A percentile compares a stretch with the other conserved stretches of the same genome.
Evolutionary conservation across 2,888 invertebrate species (phyloP).

Genomic region (Iphiclides podalirius): DNA sequence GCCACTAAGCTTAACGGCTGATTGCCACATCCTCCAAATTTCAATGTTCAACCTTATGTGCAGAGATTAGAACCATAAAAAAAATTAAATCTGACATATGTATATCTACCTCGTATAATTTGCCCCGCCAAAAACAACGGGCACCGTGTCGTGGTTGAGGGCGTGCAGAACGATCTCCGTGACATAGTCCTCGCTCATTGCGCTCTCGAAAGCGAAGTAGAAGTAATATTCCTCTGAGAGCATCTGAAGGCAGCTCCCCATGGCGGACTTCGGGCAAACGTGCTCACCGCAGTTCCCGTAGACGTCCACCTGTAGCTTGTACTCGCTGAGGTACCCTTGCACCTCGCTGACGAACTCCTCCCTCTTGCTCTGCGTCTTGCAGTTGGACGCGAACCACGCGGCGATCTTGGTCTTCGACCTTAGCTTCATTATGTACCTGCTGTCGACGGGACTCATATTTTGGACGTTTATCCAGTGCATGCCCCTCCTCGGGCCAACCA

Average conservation of each 20-base stretch:
- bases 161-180: conserved; percentile 61
- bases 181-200: conserved; percentile 61
- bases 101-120: conserved; percentile 79
- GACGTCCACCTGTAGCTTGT: conserved; percentile 45
- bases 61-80: no score
- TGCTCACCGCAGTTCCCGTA: conserved; percentile 52
- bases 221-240: conserved; percentile 54
- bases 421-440: conserved; percentile 37
- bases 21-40: no score
- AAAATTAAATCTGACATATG: no score
- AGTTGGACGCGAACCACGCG: conserved; percentile 60
- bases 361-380: conserved; percentile 46
- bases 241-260: conserved; percentile 43
- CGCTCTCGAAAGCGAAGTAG: conserved; percentile 63
- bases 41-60: no score
- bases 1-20: no score
- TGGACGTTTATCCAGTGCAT: conserved; percentile 45
- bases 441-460: conserved; percentile 41
- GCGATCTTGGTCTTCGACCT: conserved; percentile 40
- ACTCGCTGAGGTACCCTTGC: conserved; percentile 38
- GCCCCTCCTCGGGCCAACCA: conserved; percentile 44
- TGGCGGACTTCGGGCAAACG: conserved; percentile 44
- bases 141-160: conserved; percentile 81
- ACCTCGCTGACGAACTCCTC: conserved; percentile 43
- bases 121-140: conserved; percentile 84